Percentiles rank a stretch among this genome's conserved stretches.
These are phyloP conservation scores for Capromys pilorides DNA, from an alignment of 2,797 vertebrate species.

Conservation along the genomic window DNA sequence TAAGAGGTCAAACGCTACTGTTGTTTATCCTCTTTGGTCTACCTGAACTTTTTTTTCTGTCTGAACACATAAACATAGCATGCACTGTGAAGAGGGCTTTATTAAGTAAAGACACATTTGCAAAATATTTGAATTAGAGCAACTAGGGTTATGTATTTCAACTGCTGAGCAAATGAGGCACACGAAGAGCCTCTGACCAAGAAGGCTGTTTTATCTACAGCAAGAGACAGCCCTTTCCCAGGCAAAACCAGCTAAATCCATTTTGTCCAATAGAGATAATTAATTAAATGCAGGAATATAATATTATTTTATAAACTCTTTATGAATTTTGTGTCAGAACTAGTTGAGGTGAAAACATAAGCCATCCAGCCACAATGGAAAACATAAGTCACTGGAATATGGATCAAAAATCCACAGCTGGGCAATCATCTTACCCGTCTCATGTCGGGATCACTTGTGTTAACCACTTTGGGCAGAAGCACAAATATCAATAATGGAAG, in stretches of 20 bases:
- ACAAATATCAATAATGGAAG: constrained; percentile 98
- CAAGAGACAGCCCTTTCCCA: constrained; percentile 15
- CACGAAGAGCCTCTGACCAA: neutral
- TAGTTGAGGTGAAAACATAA: constrained; percentile 39
- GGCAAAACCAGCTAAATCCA: constrained; percentile 31
- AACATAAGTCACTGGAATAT: neutral
- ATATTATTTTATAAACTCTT: constrained; percentile 15
- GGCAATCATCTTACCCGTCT: constrained; percentile 91
- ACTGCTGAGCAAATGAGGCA: constrained; percentile 32
- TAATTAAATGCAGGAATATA: constrained; percentile 36
- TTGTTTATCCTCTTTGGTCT: neutral
- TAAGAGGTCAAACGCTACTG: neutral
- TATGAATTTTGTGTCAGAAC: constrained; percentile 32
- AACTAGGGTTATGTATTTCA: constrained; percentile 32
- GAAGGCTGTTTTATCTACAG: constrained; percentile 14
- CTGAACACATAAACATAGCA: constrained; percentile 37
- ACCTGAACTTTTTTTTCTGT: neutral
- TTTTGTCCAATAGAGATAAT: neutral
- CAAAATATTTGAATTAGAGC: constrained; percentile 28
- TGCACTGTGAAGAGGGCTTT: constrained; percentile 27
- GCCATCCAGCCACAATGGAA: neutral
- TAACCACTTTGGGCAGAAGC: constrained; percentile 97
- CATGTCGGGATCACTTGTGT: constrained; percentile 99
- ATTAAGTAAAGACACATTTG: constrained; percentile 50
- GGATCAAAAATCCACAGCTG: neutral